These are phyloP conservation scores for Eledona agricola DNA, from an alignment of 2,888 invertebrate genomes.

Conservation along the genomic window DNA sequence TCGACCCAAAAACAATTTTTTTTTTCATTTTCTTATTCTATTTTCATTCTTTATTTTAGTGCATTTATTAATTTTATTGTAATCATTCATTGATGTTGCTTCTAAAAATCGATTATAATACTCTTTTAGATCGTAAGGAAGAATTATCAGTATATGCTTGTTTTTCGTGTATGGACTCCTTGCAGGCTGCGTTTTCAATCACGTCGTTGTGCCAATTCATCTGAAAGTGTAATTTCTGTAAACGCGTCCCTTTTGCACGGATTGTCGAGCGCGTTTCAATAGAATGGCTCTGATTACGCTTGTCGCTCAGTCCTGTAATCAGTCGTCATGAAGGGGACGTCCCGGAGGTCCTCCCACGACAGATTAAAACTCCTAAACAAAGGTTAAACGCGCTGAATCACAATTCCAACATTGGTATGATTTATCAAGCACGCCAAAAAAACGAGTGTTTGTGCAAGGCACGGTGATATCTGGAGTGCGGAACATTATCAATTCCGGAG, in stretches of 20 bases:
- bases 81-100: too few relatives aligned
- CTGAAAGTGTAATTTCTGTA: slow-evolving; percentile 54
- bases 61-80: too few relatives aligned
- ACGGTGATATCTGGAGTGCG: slow-evolving; percentile 27
- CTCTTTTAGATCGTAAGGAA: too few relatives aligned
- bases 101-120: too few relatives aligned
- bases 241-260: slow-evolving; percentile 45
- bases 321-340: slow-evolving; percentile 42
- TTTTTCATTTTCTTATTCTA: too few relatives aligned
- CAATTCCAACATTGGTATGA: slow-evolving; percentile 15
- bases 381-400: slow-evolving; percentile 54
- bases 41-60: too few relatives aligned
- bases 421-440: slow-evolving; percentile 12
- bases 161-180: too few relatives aligned
- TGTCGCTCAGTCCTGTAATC: slow-evolving; percentile 55
- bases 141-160: too few relatives aligned
- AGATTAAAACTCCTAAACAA: slow-evolving; percentile 60
- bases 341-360: slow-evolving; percentile 48
- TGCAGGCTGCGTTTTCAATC: too few relatives aligned
- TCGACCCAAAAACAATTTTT: too few relatives aligned
- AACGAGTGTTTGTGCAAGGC: slow-evolving; percentile 4
- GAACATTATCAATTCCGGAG: slow-evolving; percentile 30
- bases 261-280: slow-evolving; percentile 54
- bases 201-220: slow-evolving; percentile 40
- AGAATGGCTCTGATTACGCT: slow-evolving; percentile 56